phyloP scores from a whole-genome alignment of 2,888 invertebrate species.

The Lasioglossum figueresi region DNA sequence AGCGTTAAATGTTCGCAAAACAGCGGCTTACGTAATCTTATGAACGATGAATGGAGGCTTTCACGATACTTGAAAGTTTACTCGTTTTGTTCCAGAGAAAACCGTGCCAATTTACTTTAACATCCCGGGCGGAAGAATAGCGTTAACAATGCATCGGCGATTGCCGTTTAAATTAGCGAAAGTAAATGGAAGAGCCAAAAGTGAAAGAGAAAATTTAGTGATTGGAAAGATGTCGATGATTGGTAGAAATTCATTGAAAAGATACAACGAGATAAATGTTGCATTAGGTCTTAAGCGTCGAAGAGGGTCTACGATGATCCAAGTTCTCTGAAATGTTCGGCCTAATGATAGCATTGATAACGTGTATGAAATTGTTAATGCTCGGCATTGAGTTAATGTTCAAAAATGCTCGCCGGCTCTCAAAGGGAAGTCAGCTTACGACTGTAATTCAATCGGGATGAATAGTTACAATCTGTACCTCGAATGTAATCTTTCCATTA shows the following conservation, averaged over 20 bases:
- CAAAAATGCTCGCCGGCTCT: neutral
- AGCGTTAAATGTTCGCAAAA: neutral
- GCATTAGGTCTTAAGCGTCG: neutral
- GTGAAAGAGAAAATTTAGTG: no score
- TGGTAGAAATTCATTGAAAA: no score
- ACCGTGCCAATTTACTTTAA: neutral
- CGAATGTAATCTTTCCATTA: constrained; percentile 18
- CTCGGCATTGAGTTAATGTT: neutral
- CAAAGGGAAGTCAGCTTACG: neutral
- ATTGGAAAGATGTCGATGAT: no score
- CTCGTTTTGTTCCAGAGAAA: neutral
- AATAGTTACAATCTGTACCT: constrained; percentile 18
- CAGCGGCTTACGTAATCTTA: neutral
- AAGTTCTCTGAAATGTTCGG: neutral
- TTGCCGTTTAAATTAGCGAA: no score
- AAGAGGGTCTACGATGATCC: neutral
- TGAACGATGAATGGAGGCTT: neutral
- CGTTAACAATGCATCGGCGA: neutral
- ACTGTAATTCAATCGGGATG: neutral
- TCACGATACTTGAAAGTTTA: neutral
- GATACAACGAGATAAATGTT: no score
- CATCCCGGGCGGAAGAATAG: neutral
- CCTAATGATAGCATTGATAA: constrained; percentile 2
- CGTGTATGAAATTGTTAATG: neutral
- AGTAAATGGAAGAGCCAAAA: no score